Evolutionary conservation across 2,797 vertebrate species (phyloP), one percentile per base, ranked within the genome.

Genomic region (Sciurus carolinensis): DNA sequence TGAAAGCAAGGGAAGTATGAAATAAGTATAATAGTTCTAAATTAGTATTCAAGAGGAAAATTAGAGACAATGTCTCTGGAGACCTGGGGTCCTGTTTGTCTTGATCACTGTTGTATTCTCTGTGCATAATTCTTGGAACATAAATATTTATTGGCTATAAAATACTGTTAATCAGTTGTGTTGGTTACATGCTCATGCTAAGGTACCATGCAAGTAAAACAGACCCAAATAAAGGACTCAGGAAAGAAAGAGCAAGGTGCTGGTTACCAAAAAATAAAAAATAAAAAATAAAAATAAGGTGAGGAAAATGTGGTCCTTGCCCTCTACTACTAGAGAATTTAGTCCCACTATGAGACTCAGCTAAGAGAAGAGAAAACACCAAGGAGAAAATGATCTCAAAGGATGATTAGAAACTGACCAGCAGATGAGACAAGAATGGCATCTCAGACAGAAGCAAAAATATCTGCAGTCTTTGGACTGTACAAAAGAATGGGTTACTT

Each of bases 21-120:
- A 88, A 7, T 89, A 52, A 75, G 18, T 52, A 82, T n/a, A 91
- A 81, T 71, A 12, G 4, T 80, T 86, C 44, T 67, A 89, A 88
- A 85, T 93, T 91, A 75, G 36, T 79, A 91, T 85, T 92, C 54
- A 96, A 87, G 36, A 81, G 75, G n/a, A 93, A 95, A 92, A 81
- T 62, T 69, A 87, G 44, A 90, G 62, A 72, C 44, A 71, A 1
- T 57, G 13, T 80, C 33, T 82, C 87, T 93, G 26, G 72, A 96
- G 30, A 87, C 42, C 28, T 64, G 36, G 18, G 17, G 22, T 44
- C 22, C 36, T 90, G 18, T 80, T 92, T 89, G 24, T 69, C 50
- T 69, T 79, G 4, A 64, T 92, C 76, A 87, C 22, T 62, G 15
- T 18, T 75, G 0, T 54, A 39, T 80, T 93, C 42, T 75, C 33